Evolutionary conservation across 2,888 invertebrate species (phyloP).

Genomic region (Xylota segnis): DNA sequence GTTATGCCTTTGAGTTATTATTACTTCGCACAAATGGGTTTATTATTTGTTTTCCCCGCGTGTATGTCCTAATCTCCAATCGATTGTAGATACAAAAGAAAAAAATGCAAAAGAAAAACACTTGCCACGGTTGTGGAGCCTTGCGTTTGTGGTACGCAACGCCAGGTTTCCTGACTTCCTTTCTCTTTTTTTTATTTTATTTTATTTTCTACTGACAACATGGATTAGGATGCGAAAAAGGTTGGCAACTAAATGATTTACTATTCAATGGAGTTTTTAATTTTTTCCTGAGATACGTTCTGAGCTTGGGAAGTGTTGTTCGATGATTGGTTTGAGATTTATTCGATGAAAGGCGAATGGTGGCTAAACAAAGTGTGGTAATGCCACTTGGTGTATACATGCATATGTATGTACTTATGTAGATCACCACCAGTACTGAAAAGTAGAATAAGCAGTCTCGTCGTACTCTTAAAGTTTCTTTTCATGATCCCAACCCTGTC

Average conservation of each 20-base stretch:
- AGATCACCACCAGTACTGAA: too few species aligned
- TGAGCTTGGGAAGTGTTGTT: background rate
- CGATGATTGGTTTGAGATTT: conserved; percentile 23
- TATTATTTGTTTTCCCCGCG: conserved; percentile 67
- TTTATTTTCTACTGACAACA: conserved; percentile 1
- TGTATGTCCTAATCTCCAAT: conserved; percentile 67
- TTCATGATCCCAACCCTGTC: too few species aligned
- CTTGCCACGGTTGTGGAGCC: background rate
- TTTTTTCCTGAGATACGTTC: conserved; percentile 13
- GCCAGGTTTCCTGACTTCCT: conserved; percentile 46
- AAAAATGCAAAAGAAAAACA: conserved; percentile 38
- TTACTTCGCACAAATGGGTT: conserved; percentile 70
- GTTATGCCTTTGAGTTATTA: conserved; percentile 71
- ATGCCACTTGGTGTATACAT: too few species aligned
- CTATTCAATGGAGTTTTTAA: conserved; percentile 27
- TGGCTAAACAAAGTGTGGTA: background rate
- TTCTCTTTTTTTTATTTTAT: conserved; percentile 54
- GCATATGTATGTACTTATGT: too few species aligned
- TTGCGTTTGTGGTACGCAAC: conserved; percentile 47
- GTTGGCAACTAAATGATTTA: conserved; percentile 42
- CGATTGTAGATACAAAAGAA: conserved; percentile 63
- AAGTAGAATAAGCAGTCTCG: too few species aligned
- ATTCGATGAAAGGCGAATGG: background rate
- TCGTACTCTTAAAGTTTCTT: too few species aligned
- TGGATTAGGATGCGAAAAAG: conserved; percentile 37